These are phyloP conservation scores for Microtus pennsylvanicus DNA, from an alignment of 2,113 vertebrate species.

Conservation along the genomic window DNA sequence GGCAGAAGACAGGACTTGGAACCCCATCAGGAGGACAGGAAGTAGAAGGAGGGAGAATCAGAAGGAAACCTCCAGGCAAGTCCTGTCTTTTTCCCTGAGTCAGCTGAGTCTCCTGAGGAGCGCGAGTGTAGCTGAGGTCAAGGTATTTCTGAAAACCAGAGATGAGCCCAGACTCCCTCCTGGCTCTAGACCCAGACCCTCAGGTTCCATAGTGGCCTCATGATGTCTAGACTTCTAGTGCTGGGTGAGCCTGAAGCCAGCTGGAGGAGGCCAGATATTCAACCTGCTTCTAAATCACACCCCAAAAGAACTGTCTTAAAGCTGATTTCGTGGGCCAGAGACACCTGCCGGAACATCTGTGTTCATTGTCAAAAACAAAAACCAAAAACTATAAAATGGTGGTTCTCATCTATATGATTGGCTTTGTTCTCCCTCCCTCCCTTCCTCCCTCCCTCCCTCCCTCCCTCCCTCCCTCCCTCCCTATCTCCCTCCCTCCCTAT, in stretches of 20 bases:
- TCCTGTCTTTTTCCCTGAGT: neutral
- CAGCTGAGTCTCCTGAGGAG: neutral
- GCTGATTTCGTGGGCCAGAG: constrained; percentile 24
- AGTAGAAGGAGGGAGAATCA: neutral
- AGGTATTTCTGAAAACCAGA: neutral
- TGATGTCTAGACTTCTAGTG: neutral
- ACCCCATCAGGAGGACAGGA: neutral
- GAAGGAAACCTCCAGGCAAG: neutral
- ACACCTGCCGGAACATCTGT: neutral
- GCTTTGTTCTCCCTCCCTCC: neutral
- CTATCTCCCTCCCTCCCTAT: neutral
- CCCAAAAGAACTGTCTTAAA: neutral
- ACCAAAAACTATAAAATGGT: neutral
- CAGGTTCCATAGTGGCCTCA: neutral
- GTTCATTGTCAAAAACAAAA: neutral
- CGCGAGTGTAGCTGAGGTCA: neutral
- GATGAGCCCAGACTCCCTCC: neutral
- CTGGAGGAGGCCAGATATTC: constrained; percentile 25
- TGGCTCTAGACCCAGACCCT: neutral
- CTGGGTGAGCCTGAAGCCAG: neutral
- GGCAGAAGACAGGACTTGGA: constrained; percentile 62
- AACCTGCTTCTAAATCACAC: neutral
- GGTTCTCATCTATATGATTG: neutral
- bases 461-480: no score
- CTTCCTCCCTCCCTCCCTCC: neutral